Percentiles rank a stretch among this genome's conserved stretches.
Conservation (phyloP, 1,140 invertebrate species). For the Sesamia nonagrioides region DNA sequence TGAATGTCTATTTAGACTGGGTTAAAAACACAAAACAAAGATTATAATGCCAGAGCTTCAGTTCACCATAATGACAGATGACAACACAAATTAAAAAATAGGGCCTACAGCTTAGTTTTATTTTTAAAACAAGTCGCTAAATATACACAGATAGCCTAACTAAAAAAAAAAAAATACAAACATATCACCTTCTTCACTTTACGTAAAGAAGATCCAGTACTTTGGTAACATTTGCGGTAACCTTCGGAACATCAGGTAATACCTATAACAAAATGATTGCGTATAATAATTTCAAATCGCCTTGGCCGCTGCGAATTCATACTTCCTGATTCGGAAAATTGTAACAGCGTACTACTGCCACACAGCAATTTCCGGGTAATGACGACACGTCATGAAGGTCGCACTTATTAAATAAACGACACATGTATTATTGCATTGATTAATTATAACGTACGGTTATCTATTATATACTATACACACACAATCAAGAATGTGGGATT, state of each 20-base stretch:
- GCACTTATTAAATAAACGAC: conserved; percentile 64
- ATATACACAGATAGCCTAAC: not conserved
- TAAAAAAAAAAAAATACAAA: not conserved
- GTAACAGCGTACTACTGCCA: conserved; percentile 79
- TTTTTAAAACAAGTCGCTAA: not conserved
- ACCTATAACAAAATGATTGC: conserved; percentile 56
- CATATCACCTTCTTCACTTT: not conserved
- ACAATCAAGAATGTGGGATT: not conserved
- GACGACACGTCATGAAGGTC: conserved; percentile 77
- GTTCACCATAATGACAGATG: no score
- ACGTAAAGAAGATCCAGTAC: conserved; percentile 38
- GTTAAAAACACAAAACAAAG: no score
- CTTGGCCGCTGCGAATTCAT: conserved; percentile 73
- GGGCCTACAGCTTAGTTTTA: no score
- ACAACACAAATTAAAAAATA: no score
- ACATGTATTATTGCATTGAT: conserved; percentile 59
- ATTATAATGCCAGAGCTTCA: no score
- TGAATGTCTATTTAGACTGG: no score
- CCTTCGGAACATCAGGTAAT: conserved; percentile 53
- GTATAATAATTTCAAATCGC: conserved; percentile 71
- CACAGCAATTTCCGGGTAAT: conserved; percentile 79
- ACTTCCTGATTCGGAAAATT: conserved; percentile 85
- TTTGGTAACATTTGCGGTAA: conserved; percentile 49
- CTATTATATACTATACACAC: no score
- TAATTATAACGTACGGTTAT: conserved; percentile 41